A percentile compares a stretch with the other conserved stretches of the same genome.
Conservation (phyloP, 1,140 invertebrate species). For the Halyomorpha halys region DNA sequence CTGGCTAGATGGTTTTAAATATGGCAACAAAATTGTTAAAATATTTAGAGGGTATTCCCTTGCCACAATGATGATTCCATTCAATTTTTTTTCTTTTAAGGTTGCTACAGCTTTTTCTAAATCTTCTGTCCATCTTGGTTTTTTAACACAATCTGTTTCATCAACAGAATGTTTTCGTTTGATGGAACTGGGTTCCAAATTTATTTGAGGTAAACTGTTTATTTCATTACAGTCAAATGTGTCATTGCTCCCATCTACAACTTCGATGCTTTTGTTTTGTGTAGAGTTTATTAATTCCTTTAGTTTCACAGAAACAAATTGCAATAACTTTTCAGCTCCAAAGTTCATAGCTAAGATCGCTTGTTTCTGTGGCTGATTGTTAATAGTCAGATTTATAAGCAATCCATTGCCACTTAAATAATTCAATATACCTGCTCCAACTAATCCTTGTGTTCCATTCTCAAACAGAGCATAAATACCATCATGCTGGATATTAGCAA, state of each 20-base stretch:
- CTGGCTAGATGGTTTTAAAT: slow-evolving; percentile 63
- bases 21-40: slow-evolving; percentile 57
- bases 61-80: slow-evolving; percentile 65
- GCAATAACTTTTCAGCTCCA: slow-evolving; percentile 48
- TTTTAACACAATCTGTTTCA: slow-evolving; percentile 36
- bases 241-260: not conserved
- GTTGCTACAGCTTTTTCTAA: slow-evolving; percentile 49
- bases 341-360: slow-evolving; percentile 69
- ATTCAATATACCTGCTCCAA: slow-evolving; percentile 70
- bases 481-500: slow-evolving; percentile 64
- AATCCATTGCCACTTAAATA: slow-evolving; percentile 50
- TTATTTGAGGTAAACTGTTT: not conserved
- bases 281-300: slow-evolving; percentile 31
- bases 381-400: slow-evolving; percentile 66
- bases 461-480: slow-evolving; percentile 79
- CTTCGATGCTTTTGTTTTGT: not conserved
- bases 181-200: not conserved
- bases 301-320: slow-evolving; percentile 58
- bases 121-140: slow-evolving; percentile 52
- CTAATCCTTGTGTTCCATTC: slow-evolving; percentile 68
- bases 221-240: not conserved
- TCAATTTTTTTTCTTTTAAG: slow-evolving; percentile 48
- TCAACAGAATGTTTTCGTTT: slow-evolving; percentile 17
- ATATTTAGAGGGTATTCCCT: slow-evolving; percentile 79
- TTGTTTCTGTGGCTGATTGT: slow-evolving; percentile 64